Conservation (phyloP, 2,113 vertebrate genomes). For the Takifugu flavidus region DNA sequence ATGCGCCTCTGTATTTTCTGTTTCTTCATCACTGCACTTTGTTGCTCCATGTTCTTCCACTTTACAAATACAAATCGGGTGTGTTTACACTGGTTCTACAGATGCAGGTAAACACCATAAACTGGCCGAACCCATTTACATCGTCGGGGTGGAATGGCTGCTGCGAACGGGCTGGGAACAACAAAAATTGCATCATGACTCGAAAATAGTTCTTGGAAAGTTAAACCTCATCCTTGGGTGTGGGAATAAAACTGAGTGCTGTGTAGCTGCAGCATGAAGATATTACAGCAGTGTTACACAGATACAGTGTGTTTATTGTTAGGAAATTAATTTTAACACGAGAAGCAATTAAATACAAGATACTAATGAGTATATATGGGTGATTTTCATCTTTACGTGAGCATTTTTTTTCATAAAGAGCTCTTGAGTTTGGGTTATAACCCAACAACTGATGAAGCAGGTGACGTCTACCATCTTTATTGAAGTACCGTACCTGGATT, state of each 20-base stretch:
- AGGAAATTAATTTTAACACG: too few species aligned
- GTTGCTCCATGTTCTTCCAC: neutral
- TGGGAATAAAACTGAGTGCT: conserved; percentile 37
- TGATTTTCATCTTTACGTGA: too few species aligned
- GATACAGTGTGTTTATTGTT: too few species aligned
- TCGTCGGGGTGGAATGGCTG: conserved; percentile 46
- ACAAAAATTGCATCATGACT: conserved; percentile 44
- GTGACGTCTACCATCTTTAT: too few species aligned
- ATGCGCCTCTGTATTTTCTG: neutral
- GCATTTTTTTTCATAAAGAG: too few species aligned
- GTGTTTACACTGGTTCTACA: conserved; percentile 13
- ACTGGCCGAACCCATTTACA: conserved; percentile 28
- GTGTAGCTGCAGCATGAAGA: conserved; percentile 26
- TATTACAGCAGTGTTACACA: conserved; percentile 3
- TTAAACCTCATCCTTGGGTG: conserved; percentile 57
- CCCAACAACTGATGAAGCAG: too few species aligned
- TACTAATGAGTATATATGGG: too few species aligned
- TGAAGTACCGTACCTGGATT: too few species aligned
- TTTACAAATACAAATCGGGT: neutral
- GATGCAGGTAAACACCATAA: conserved; percentile 19
- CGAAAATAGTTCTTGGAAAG: conserved; percentile 60
- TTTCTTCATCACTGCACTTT: neutral
- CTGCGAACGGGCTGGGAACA: conserved; percentile 45
- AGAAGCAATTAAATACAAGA: too few species aligned
- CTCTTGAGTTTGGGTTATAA: too few species aligned